These are phyloP conservation scores for Scaptomyza hsui DNA, from an alignment of 1,140 invertebrate genomes.

Conservation along the genomic window DNA sequence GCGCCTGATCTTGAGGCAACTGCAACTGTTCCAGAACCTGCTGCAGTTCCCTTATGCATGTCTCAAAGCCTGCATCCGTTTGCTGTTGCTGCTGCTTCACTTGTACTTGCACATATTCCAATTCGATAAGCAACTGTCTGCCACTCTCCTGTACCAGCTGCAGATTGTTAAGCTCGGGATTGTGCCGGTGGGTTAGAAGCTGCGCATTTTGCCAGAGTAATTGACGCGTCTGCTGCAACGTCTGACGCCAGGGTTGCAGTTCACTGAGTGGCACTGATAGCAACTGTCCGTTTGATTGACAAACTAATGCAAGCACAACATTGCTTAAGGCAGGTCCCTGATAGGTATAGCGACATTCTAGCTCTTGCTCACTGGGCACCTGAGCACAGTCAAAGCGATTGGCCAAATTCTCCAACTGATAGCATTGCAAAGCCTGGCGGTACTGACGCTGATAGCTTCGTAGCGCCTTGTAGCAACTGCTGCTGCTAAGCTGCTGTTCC, in stretches of 20 bases:
- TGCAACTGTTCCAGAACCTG: constrained; percentile 24
- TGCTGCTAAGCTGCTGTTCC: constrained; percentile 37
- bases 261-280: constrained; percentile 67
- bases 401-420: constrained; percentile 67
- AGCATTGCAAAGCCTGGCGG: constrained; percentile 43
- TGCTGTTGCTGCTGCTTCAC: constrained; percentile 21
- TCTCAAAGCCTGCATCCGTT: constrained; percentile 48
- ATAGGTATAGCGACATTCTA: constrained; percentile 56
- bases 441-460: constrained; percentile 59
- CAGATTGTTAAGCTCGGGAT: constrained; percentile 32
- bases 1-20: background rate
- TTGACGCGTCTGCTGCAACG: constrained; percentile 57
- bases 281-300: constrained; percentile 62
- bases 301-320: constrained; percentile 51
- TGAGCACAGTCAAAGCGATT: constrained; percentile 53
- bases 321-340: constrained; percentile 61
- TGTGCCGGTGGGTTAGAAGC: constrained; percentile 31
- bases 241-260: constrained; percentile 60
- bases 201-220: constrained; percentile 69
- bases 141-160: constrained; percentile 23
- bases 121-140: constrained; percentile 56
- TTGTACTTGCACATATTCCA: constrained; percentile 47
- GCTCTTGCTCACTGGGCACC: constrained; percentile 36
- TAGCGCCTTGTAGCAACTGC: constrained; percentile 59
- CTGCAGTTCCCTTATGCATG: constrained; percentile 35